Base-by-base conservation (phyloP, 2,888 invertebrate genomes). In the Plebejus melissa region DNA sequence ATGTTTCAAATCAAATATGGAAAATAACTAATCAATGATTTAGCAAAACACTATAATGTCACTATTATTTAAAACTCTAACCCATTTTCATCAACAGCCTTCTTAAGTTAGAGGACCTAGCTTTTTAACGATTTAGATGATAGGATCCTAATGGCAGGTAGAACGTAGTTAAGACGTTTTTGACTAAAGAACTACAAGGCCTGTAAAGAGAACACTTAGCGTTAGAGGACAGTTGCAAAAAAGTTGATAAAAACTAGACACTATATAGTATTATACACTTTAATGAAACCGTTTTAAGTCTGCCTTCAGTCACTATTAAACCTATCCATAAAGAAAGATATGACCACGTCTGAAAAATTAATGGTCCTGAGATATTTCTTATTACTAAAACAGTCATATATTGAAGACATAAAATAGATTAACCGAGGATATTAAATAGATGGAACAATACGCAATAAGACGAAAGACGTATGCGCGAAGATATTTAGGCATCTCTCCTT, bases 401-500 rank as follows among this genome's bases (percentile, higher is more conserved):
- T 65, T 36, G 1, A 65, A 32, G 32, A 36, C 65, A 65, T 36
- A 36, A 65, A 65, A 65, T 36, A 65, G 65, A 65, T 65, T 65
- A 65, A 65, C 32, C 65, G 28, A 65, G 65, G 32, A 65, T 65
- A 65, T 65, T 13, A 65, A 65, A 65, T 65, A 65, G 32, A 16
- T 65, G 13, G 32, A 65, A 32, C 65, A 36, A 36, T 36, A 32
- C 28, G 60, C 60, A 60, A 28, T 60, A 65, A 11, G 32, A 65
- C 32, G 65, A 65, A 32, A 65, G 28, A 60, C 28, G 32, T 32
- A 65, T 32, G 32, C 65, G 9, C 60, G 60, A 32, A 65, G 60
- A 65, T 65, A 65, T 65, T 65, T 65, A 65, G 65, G 65, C 65
- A 65, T 65, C 58, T 22, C 13, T 32, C 13, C 65, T 65, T 36